phyloP scores from a whole-genome alignment of 2,113 vertebrate genomes.

The Chionis minor region DNA sequence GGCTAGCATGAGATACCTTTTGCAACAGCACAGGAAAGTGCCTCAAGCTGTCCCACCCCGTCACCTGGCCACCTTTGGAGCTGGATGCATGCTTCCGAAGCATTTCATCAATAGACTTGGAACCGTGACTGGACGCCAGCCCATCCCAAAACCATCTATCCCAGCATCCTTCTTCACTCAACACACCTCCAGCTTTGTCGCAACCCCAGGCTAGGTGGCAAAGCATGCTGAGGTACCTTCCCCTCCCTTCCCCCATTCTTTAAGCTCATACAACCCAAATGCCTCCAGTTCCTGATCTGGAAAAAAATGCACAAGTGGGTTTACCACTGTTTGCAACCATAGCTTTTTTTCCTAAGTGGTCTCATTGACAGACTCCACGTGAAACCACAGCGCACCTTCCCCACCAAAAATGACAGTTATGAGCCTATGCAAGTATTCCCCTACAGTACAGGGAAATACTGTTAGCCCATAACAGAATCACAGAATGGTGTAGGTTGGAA shows the following conservation, averaged over 20 bases:
- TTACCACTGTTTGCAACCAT: not conserved
- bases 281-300: not conserved
- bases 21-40: not conserved
- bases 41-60: not conserved
- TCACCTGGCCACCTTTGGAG: not conserved
- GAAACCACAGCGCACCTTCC: not conserved
- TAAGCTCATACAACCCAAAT: not conserved
- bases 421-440: not conserved
- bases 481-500: no score
- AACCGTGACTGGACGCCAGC: not conserved
- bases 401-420: not conserved
- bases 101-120: not conserved
- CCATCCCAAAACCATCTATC: not conserved
- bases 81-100: not conserved
- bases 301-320: rapidly evolving
- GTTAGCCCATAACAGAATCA: not conserved
- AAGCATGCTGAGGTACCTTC: not conserved
- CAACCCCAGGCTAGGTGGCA: not conserved
- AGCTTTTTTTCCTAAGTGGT: not conserved
- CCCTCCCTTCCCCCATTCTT: not conserved
- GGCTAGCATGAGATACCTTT: not conserved
- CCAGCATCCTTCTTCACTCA: not conserved
- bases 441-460: not conserved
- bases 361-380: not conserved
- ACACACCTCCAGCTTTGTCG: not conserved